phyloP scores from a whole-genome alignment of 1,140 invertebrate genomes.

The Penaeus japonicus region DNA sequence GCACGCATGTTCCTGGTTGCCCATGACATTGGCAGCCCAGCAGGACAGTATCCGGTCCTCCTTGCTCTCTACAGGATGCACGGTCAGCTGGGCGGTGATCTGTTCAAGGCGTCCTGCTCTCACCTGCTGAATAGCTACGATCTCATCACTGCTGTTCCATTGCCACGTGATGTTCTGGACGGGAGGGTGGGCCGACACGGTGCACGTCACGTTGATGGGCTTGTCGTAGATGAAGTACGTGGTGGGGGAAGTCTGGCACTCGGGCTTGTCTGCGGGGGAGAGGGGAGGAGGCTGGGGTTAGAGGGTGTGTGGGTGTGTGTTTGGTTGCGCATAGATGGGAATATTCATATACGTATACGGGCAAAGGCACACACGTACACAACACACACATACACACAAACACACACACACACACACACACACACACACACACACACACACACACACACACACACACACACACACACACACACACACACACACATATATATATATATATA shows the following conservation, averaged over 20 bases:
- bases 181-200: neutral
- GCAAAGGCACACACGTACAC: no score
- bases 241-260: neutral
- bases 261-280: neutral
- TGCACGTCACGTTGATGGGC: neutral
- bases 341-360: neutral
- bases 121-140: neutral
- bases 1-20: neutral
- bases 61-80: neutral
- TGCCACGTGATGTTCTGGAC: neutral
- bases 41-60: neutral
- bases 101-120: neutral
- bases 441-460: no score
- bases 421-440: no score
- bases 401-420: no score
- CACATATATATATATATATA: no score
- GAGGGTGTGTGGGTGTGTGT: no score
- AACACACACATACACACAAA: no score
- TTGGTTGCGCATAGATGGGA: neutral
- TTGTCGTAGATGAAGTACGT: neutral
- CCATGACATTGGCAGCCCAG: neutral
- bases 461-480: no score
- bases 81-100: neutral
- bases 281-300: neutral
- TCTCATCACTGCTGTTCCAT: neutral